Evolutionary conservation across 1,140 invertebrate species (phyloP).

Genomic region (Eupeodes corollae): DNA sequence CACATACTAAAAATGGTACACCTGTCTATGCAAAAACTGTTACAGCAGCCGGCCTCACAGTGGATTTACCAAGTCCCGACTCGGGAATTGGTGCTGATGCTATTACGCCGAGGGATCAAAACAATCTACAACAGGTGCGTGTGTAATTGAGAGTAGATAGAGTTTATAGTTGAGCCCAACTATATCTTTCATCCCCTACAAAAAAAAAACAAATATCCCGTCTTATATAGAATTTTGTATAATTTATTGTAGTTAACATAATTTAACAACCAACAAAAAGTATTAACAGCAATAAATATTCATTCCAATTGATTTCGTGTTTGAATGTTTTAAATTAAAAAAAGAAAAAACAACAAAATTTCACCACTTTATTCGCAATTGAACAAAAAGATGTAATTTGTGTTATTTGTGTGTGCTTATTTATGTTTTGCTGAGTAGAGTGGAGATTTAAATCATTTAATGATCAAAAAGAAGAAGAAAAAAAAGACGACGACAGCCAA

Average conservation of each 20-base stretch:
- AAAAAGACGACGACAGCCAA: too few relatives aligned
- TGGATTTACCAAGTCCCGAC: slow-evolving; percentile 84
- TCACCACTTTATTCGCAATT: neutral
- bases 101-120: slow-evolving; percentile 78
- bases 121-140: slow-evolving; percentile 74
- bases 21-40: slow-evolving; percentile 34
- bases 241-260: too few relatives aligned
- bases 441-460: neutral
- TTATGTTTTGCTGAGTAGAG: neutral
- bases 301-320: neutral
- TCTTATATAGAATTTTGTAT: too few relatives aligned
- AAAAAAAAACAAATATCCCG: too few relatives aligned
- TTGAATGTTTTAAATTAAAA: neutral
- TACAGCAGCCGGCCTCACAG: slow-evolving; percentile 63
- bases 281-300: neutral
- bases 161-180: too few relatives aligned
- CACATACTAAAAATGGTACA: slow-evolving; percentile 14
- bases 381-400: neutral
- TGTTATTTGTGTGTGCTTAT: neutral
- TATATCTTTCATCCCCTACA: too few relatives aligned
- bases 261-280: too few relatives aligned
- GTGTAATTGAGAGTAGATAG: too few relatives aligned
- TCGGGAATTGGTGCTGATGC: slow-evolving; percentile 83
- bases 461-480: neutral
- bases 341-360: neutral